phyloP scores from a whole-genome alignment of 2,888 invertebrate genomes.

The Crocallis elinguaria region DNA sequence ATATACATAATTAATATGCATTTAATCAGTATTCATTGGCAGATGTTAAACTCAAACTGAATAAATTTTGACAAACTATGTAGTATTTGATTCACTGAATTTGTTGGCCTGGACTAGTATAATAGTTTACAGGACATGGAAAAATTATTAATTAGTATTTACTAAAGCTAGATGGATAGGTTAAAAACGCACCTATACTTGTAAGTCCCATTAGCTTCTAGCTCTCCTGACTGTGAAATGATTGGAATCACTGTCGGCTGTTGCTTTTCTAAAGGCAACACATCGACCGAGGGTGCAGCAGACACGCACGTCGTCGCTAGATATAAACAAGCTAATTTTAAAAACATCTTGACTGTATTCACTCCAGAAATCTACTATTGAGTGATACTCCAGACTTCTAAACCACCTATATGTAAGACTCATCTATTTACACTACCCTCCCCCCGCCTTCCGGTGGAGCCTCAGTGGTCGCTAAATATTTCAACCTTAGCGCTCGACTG shows the following conservation, averaged over 20 bases:
- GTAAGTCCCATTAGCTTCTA: conserved; percentile 80
- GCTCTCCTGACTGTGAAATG: conserved; percentile 77
- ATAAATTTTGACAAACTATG: too few relatives aligned
- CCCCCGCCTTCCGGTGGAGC: conserved; percentile 78
- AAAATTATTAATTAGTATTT: too few relatives aligned
- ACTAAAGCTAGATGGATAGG: background rate
- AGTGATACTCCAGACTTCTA: conserved; percentile 76
- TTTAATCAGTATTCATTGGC: background rate
- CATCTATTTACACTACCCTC: conserved; percentile 81
- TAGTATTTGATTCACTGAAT: too few relatives aligned
- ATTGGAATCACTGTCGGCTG: conserved; percentile 79
- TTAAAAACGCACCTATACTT: conserved; percentile 72
- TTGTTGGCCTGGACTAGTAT: too few relatives aligned
- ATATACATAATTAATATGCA: background rate
- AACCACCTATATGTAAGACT: conserved; percentile 78
- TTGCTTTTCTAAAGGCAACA: conserved; percentile 62
- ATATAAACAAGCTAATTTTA: conserved; percentile 56
- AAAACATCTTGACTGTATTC: conserved; percentile 64
- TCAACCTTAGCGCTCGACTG: conserved; percentile 81
- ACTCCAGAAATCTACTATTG: conserved; percentile 67
- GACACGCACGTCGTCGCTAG: conserved; percentile 48
- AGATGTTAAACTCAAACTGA: too few relatives aligned
- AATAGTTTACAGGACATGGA: too few relatives aligned
- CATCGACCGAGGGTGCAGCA: conserved; percentile 59
- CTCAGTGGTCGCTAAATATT: conserved; percentile 80